Base-by-base conservation (phyloP, 1,140 invertebrate species). In the Patella vulgata region DNA sequence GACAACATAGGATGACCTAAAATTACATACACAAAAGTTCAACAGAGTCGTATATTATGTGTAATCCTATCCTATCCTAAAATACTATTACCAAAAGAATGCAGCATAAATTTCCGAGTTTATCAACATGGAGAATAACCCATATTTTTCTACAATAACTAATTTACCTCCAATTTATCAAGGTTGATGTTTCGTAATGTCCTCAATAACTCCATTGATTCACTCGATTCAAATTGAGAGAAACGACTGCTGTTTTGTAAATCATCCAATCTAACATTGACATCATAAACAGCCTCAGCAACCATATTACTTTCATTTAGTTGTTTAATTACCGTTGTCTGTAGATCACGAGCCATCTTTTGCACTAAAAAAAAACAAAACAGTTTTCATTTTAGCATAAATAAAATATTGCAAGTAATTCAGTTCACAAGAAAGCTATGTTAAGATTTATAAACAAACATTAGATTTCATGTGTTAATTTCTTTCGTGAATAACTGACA, bases 161-260 rank as follows among this genome's bases (percentile, higher is more conserved):
- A 40, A 40, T 36, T 39, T 11, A 54, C 52, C 31, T 30, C 25
- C 27, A 46, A 27, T 9, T 11, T 21, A 42, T 30, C 43, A 14
- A 57, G 42, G 9, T 40, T 46, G 28, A 44, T 42, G 19, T 40
- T 27, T 44, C 23, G 43, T 23, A 57, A 25, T 23, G n/a, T 11
- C 14, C 28, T 25, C 21, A 42, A 25, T 11, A 59, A 19, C 11
- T 59, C 48, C 17, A 27, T 19, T 3, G 58, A 27, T 25, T 59
- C 25, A 25, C 36, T 17, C 3, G 58, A 31, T 8, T 40, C 47
- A 21, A 21, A 30, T 25, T 50, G 31, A n/a, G 46, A 51, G 31
- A 42, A 59, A 5, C 21, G 19, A 43, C 31, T 59, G 21, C 33
- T 59, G 28, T 59, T 52, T 47, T 52, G 58, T 9, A 59, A 47